Evolutionary conservation across 2,888 invertebrate species (phyloP).

Genomic region (Pandemis cinnamomeana): DNA sequence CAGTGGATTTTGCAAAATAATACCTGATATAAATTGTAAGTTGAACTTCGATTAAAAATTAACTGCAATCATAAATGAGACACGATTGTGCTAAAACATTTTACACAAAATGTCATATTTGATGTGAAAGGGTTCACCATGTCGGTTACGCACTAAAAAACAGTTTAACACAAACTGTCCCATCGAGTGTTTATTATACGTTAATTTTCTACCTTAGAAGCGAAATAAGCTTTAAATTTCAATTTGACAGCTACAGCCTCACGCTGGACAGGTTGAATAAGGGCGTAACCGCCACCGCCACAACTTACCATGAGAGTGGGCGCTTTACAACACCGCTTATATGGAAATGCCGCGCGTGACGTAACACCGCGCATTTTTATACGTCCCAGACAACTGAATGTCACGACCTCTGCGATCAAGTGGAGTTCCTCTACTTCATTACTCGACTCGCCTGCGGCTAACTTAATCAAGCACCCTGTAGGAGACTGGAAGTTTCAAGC

Average conservation of each 20-base stretch:
- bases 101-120: neutral
- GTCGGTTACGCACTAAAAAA: neutral
- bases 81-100: neutral
- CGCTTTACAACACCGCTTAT: constrained; percentile 39
- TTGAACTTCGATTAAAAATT: neutral
- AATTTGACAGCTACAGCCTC: neutral
- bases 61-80: neutral
- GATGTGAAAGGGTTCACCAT: neutral
- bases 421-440: constrained; percentile 5
- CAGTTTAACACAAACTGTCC: neutral
- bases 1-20: constrained; percentile 27
- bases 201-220: neutral
- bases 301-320: constrained; percentile 10
- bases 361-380: constrained; percentile 46
- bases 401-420: constrained; percentile 39
- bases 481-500: neutral
- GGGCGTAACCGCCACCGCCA: constrained; percentile 10
- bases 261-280: neutral
- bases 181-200: neutral
- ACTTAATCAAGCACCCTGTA: constrained; percentile 10
- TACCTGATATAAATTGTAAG: neutral
- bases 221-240: neutral
- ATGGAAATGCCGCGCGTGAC: constrained; percentile 50
- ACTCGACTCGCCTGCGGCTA: constrained; percentile 19
- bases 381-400: constrained; percentile 32